These are phyloP conservation scores for Gadopsis bispinosus DNA, from an alignment of 2,797 vertebrate species.

Conservation along the genomic window DNA sequence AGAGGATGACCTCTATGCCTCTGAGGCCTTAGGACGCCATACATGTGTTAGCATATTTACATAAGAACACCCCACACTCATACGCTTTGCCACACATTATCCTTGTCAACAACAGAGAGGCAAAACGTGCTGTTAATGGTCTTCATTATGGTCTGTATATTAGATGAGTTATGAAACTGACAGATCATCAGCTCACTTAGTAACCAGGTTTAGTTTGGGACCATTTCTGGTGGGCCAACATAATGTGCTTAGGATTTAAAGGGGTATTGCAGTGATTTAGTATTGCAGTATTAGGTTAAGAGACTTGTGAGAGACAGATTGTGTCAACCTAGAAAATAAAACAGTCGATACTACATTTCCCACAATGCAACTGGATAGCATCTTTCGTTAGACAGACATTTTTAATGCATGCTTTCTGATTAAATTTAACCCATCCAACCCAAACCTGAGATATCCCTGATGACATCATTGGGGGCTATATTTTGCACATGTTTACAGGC, in stretches of 20 bases:
- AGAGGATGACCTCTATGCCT: conserved; percentile 7
- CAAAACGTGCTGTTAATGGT: neutral
- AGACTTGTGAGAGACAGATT: neutral
- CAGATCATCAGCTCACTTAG: neutral
- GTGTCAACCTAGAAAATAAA: neutral
- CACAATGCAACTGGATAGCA: neutral
- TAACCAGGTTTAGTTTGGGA: neutral
- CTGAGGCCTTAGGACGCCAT: conserved; percentile 1
- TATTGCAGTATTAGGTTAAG: neutral
- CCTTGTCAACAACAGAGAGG: neutral
- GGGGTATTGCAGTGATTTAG: neutral
- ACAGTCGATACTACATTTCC: neutral
- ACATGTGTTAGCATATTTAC: conserved; percentile 10
- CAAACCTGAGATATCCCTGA: neutral
- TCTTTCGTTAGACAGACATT: neutral
- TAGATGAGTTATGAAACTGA: neutral
- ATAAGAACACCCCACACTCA: conserved; percentile 1
- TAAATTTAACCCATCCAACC: neutral
- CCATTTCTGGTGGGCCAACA: neutral
- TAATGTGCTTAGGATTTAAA: neutral
- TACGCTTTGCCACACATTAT: conserved; percentile 2
- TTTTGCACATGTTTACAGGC: no score
- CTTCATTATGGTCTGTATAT: neutral
- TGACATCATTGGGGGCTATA: neutral
- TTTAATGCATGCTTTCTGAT: neutral